Conservation (phyloP, 2,888 invertebrate species). For the Polyommatus icarus region DNA sequence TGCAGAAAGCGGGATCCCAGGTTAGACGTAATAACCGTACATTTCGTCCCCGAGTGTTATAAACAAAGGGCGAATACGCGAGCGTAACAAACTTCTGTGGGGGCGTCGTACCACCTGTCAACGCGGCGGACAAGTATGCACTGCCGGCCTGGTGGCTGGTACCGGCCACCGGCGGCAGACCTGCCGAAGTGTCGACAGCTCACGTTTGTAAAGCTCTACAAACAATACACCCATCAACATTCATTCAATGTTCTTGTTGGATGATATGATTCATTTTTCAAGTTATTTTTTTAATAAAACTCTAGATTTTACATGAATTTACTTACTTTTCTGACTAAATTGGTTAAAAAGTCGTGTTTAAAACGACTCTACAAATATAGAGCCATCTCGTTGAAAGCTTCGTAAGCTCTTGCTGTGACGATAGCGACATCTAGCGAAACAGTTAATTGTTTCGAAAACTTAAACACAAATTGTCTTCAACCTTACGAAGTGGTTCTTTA, state of each 20-base stretch:
- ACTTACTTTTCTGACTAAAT: neutral
- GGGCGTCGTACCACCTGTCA: constrained; percentile 70
- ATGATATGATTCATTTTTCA: neutral
- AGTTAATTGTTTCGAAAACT: neutral
- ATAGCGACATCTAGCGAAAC: constrained; percentile 9
- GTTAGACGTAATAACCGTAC: constrained; percentile 28
- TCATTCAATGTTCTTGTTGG: neutral
- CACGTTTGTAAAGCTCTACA: constrained; percentile 50
- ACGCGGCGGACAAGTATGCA: constrained; percentile 68
- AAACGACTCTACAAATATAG: constrained; percentile 24
- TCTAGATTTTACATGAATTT: neutral
- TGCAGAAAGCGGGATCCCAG: constrained; percentile 40
- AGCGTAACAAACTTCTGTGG: constrained; percentile 59
- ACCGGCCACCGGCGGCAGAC: constrained; percentile 55
- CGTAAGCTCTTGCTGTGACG: constrained; percentile 9
- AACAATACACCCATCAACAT: neutral
- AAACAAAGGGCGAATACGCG: constrained; percentile 72
- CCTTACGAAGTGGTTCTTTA: neutral
- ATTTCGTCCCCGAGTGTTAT: constrained; percentile 58
- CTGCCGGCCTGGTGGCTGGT: constrained; percentile 54
- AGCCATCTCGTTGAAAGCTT: constrained; percentile 16
- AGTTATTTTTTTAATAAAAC: neutral
- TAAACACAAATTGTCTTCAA: neutral
- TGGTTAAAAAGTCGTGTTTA: constrained; percentile 41
- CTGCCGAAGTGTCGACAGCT: constrained; percentile 40